Evolutionary conservation across 2,888 invertebrate species (phyloP).

Genomic region (Drosophila mimica): DNA sequence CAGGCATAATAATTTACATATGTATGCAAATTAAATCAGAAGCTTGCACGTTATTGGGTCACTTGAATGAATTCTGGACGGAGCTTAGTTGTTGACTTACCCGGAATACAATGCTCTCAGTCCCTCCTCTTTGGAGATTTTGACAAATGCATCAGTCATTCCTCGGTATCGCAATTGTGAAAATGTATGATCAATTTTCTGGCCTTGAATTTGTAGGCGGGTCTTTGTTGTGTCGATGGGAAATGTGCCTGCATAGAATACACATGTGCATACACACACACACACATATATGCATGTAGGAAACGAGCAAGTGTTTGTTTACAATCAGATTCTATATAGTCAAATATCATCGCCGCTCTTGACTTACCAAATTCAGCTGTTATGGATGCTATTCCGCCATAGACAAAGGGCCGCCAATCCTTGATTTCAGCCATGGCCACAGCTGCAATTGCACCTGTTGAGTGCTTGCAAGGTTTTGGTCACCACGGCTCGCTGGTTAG

Average conservation of each 20-base stretch:
- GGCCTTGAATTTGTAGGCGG: conserved; percentile 96
- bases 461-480: conserved; percentile 26
- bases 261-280: conserved; percentile 14
- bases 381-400: conserved; percentile 96
- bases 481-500: conserved; percentile 4
- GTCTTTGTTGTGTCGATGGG: conserved; percentile 99
- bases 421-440: conserved; percentile 65
- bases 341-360: conserved; percentile 22
- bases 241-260: conserved; percentile 90
- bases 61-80: conserved; percentile 25
- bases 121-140: conserved; percentile 95
- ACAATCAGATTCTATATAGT: conserved; percentile 50
- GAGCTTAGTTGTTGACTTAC: conserved; percentile 85
- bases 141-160: conserved; percentile 95
- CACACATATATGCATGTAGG: not conserved
- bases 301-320: conserved; percentile 59
- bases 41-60: conserved; percentile 33
- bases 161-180: conserved; percentile 93
- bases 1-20: conserved; percentile 2
- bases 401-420: conserved; percentile 97
- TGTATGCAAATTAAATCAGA: not conserved
- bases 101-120: conserved; percentile 93
- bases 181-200: conserved; percentile 91
- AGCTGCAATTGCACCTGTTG: conserved; percentile 52
- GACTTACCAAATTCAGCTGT: conserved; percentile 95